phyloP scores from a whole-genome alignment of 2,888 invertebrate species.

The Antheraea yamamai region DNA sequence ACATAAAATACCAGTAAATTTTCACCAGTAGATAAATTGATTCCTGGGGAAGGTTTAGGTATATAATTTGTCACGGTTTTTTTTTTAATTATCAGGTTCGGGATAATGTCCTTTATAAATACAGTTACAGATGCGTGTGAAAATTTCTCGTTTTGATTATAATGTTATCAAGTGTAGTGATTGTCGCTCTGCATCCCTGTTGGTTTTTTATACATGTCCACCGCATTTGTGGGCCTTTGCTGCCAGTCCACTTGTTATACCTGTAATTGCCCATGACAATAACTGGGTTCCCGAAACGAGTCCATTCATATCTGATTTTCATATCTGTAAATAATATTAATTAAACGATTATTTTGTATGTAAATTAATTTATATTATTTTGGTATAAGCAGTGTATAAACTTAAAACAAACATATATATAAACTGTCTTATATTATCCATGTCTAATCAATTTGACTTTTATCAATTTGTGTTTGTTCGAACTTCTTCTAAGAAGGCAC shows the following conservation, averaged over 20 bases:
- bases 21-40: no score
- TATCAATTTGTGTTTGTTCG: background rate
- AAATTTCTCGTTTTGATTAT: constrained; percentile 50
- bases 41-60: no score
- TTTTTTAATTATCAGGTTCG: no score
- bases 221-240: constrained; percentile 48
- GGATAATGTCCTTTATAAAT: background rate
- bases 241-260: constrained; percentile 58
- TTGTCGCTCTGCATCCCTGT: constrained; percentile 56
- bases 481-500: background rate
- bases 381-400: background rate
- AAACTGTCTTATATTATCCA: background rate
- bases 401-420: background rate
- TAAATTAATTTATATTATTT: background rate
- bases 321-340: background rate
- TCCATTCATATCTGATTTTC: constrained; percentile 38
- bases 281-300: constrained; percentile 66
- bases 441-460: background rate
- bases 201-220: constrained; percentile 63
- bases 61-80: no score
- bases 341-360: background rate
- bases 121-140: constrained; percentile 42
- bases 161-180: constrained; percentile 51
- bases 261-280: constrained; percentile 53
- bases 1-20: no score